A percentile compares a stretch with the other conserved stretches of the same genome.
Evolutionary conservation across 2,888 invertebrate species (phyloP).

Genomic region (Merodon equestris): DNA sequence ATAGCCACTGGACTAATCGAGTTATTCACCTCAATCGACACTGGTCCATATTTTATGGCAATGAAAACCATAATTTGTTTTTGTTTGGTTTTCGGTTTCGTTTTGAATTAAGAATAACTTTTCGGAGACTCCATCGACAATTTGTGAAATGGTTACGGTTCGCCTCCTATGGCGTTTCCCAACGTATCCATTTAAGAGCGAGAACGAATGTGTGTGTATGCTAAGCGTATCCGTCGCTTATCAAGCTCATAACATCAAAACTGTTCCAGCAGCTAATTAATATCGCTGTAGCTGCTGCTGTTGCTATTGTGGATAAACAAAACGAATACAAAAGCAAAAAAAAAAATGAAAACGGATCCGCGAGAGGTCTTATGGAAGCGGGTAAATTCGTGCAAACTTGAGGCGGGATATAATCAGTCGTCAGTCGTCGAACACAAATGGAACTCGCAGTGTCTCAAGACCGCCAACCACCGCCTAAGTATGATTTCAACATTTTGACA

Average conservation of each 20-base stretch:
- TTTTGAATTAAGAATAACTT: slow-evolving; percentile 43
- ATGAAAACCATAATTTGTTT: slow-evolving; percentile 55
- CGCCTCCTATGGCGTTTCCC: slow-evolving; percentile 18
- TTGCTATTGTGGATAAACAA: slow-evolving; percentile 26
- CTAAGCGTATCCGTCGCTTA: slow-evolving; percentile 21
- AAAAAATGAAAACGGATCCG: not conserved
- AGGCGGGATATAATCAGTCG: slow-evolving; percentile 39
- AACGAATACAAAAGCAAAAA: slow-evolving; percentile 12
- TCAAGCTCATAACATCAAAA: slow-evolving; percentile 48
- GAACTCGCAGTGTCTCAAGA: slow-evolving; percentile 30
- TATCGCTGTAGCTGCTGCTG: slow-evolving; percentile 27
- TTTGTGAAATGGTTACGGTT: slow-evolving; percentile 22
- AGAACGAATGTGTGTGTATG: not conserved
- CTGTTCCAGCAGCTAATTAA: slow-evolving; percentile 52
- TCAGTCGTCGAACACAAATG: slow-evolving; percentile 8
- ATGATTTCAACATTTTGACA: slow-evolving; percentile 63
- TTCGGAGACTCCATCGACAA: slow-evolving; percentile 26
- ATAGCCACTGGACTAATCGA: slow-evolving; percentile 55
- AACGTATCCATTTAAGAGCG: slow-evolving; percentile 12
- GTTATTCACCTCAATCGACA: slow-evolving; percentile 58
- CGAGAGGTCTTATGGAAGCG: not conserved
- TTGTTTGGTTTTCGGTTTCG: too few relatives aligned
- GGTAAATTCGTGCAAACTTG: slow-evolving; percentile 37
- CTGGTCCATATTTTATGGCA: slow-evolving; percentile 61
- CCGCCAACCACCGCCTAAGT: slow-evolving; percentile 22